Base-by-base conservation (phyloP, 2,797 vertebrate species). In the Zalophus californianus region DNA sequence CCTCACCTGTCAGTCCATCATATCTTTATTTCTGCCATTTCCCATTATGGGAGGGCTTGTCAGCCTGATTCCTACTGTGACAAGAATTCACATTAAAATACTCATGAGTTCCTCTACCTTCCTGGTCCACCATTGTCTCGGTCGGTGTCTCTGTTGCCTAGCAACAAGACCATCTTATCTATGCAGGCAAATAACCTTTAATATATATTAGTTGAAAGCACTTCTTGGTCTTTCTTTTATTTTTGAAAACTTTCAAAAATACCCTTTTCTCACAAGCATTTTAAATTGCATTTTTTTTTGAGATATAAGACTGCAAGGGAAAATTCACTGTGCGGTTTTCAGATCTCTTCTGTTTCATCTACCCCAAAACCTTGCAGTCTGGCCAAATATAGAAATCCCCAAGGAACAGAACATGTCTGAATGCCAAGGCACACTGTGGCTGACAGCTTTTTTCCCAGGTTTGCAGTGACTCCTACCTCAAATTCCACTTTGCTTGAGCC, bases 211-310 rank as follows among this genome's bases (percentile, higher is more conserved):
- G 86, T 93, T 52, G 6, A 41, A 44, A 66, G 8, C 12, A 88
- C 32, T n/a, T 41, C 29, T 97, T 85, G 32, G 41, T 50, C 29
- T 50, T 96, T 84, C 62, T 95, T 98, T 98, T 94, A 94, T 92
- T 97, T 97, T 95, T 56, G 32, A 92, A 96, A 98, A 64, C 35
- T 98, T 96, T 86, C 70, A 95, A 79, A 98, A 96, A 95, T 89
- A 96, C 21, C 29, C 64, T 90, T 72, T 95, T 89, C 56, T 97
- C 86, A 87, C 29, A 90, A 32, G 16, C 35, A 92, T 64, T 73
- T 93, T 97, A 95, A 95, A 97, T 88, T 96, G 15, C 8, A 14
- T 72, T 11, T 56, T 21, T 92, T 8, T 60, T 91, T 48, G 72
- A 97, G 35, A 92, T 90, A 60, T 0, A 18, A 97, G 58, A 62